Evolutionary conservation across 1,140 invertebrate species (phyloP).

Genomic region (Drosophila simulans): DNA sequence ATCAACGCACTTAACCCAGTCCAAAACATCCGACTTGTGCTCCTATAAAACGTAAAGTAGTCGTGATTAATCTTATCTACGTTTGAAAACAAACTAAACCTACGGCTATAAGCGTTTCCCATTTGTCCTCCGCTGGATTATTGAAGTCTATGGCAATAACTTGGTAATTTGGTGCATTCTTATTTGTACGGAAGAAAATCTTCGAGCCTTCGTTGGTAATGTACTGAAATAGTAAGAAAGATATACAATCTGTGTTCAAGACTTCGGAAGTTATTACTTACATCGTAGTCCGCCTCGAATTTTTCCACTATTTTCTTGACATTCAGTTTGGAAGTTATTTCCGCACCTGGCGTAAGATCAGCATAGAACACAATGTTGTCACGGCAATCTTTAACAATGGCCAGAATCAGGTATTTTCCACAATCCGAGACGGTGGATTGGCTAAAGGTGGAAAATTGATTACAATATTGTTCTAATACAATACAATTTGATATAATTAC

Average conservation of each 20-base stretch:
- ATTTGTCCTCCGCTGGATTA: conserved; percentile 91
- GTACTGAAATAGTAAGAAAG: conserved; percentile 92
- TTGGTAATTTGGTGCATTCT: conserved; percentile 95
- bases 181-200: conserved; percentile 96
- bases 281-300: conserved; percentile 97
- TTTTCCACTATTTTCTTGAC: conserved; percentile 93
- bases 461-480: too few species aligned
- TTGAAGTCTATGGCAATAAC: conserved; percentile 95
- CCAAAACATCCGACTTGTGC: conserved; percentile 94
- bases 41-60: conserved; percentile 86
- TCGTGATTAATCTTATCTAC: conserved; percentile 1
- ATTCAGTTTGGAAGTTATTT: conserved; percentile 88
- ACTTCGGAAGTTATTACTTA: too few species aligned
- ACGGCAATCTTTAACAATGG: conserved; percentile 92
- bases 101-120: conserved; percentile 91
- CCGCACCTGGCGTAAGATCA: conserved; percentile 89
- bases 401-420: conserved; percentile 94
- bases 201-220: conserved; percentile 94
- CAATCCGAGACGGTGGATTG: conserved; percentile 93
- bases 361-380: conserved; percentile 95
- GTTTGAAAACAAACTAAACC: conserved; percentile 7
- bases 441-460: conserved; percentile 14
- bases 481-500: conserved; percentile 85
- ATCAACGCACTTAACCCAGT: conserved; percentile 94
- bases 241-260: too few species aligned